Evolutionary conservation across 2,113 vertebrate species (phyloP), one percentile per base, ranked within the genome.

Genomic region (Corythornis madagascariensis): DNA sequence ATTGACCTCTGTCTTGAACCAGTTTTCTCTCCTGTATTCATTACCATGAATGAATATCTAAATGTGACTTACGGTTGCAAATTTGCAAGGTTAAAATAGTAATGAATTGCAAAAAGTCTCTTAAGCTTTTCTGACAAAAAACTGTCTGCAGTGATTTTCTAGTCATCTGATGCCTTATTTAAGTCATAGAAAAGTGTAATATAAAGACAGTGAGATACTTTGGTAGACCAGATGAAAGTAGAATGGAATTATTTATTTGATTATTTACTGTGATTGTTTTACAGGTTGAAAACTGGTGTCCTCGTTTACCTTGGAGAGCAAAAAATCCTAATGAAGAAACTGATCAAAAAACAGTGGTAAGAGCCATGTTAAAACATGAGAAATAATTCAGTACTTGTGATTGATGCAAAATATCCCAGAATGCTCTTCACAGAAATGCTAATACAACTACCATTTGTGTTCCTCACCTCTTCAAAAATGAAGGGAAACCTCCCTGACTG

Each of bases 211-310:
- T 43, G 33, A 83, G 53, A 90, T 16, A 19, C 22, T 67, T 84
- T n/a, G 52, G 17, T 52, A 65, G 59, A 84, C 31, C 4, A 72
- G 16, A n/a, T 94, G 57, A 52, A 83, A 84, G 63, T n/a, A 43
- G 56, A 92, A 55, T 13, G 9, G 40, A 65, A 59, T 47, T 15
- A 66, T 53, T 79, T 38, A 77, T 75, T 74, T 38, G 38, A 10
- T 38, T 38, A 38, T 11, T 77, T 90, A 9, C 42, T 78, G 24
- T 74, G 43, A 40, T 96, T 91, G 19, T 96, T 95, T 95, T 96
- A 42, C 57, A 99, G 99, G 99, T 99, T 98, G 99, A 99, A 98
- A 99, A 99, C 94, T 99, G 99, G 99, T 99, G 99, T 98, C 99
- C 99, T 94, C 99, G 98, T 86, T 98, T 99, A 92, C 98, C 98